Evolutionary conservation across 2,113 vertebrate genomes (phyloP).

Genomic region (Platichthys stellatus): DNA sequence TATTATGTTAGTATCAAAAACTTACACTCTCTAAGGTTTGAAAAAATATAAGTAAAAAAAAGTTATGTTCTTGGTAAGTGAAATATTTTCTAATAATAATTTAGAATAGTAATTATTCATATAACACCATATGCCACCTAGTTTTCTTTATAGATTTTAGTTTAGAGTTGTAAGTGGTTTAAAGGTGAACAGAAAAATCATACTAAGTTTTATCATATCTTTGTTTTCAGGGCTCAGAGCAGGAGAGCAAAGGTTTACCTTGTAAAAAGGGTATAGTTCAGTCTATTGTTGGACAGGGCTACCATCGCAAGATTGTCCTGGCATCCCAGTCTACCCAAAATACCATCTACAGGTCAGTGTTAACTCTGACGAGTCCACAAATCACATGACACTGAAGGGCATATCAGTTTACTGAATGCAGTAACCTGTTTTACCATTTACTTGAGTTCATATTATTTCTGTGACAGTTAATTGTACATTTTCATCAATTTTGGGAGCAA

Average conservation of each 20-base stretch:
- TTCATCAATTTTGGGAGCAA: too few species aligned
- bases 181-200: neutral
- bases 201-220: neutral
- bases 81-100: neutral
- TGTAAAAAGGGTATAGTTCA: constrained; percentile 99
- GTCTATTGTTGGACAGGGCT: constrained; percentile 95
- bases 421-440: too few species aligned
- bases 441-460: too few species aligned
- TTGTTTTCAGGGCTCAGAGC: constrained; percentile 89
- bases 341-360: constrained; percentile 91
- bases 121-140: too few species aligned
- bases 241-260: constrained; percentile 96
- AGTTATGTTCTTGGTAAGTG: neutral
- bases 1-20: neutral
- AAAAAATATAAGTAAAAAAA: too few species aligned
- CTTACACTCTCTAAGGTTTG: too few species aligned
- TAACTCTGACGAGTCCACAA: neutral
- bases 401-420: too few species aligned
- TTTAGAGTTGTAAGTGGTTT: neutral
- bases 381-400: neutral
- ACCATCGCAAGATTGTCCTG: constrained; percentile 97
- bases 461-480: too few species aligned
- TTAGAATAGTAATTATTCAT: too few species aligned
- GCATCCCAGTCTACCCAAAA: constrained; percentile 97
- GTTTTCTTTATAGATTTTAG: too few species aligned